Evolutionary conservation across 1,140 invertebrate genomes (phyloP), one percentile per base, ranked within the genome.

Genomic region (Ostrea edulis): DNA sequence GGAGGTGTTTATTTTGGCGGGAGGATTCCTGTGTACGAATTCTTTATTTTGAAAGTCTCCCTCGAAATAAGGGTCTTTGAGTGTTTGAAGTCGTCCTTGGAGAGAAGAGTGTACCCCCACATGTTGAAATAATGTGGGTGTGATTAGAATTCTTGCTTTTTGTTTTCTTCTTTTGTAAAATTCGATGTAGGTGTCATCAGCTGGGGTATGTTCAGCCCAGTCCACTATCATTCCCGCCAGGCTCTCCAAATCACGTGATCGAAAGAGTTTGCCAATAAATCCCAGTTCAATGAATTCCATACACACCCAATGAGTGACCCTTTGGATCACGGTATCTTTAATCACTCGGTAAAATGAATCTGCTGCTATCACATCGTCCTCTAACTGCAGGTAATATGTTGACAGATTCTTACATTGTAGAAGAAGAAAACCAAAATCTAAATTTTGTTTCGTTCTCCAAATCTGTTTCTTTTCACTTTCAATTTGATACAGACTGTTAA

Each of bases 211-310:
- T 14, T 77, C 9, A 25, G 25, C 25, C 68, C 68, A 77, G 0
- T 77, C 68, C 14, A 77, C 25, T 29, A 77, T 77, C 68, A 77
- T 35, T 35, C 8, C 97, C n/a, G 98, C 97, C 53, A 99, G 95
- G 95, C 97, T 97, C 8, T 97, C 97, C 25, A 99, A 94, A 93
- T 99, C 97, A 0, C 97, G 96, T 85, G 97, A 97, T 93, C 97
- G 97, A 94, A 99, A 98, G 95, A 99, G 96, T 96, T 99, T 99
- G 11, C 92, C 92, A 22, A 93, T 92, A 71, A 93, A 92, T 62
- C 92, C 90, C 0, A 99, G 95, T 89, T 97, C 97, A 92, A 98
- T 98, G 94, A 98, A 99, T 92, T 99, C 98, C 8, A 99, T 94
- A 25, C 98, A 97, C 92, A 99, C 97, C 98, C 98, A 99, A 87